Evolutionary conservation across 2,888 invertebrate genomes (phyloP), one percentile per base, ranked within the genome.

Genomic region (Drosophila phalerata): DNA sequence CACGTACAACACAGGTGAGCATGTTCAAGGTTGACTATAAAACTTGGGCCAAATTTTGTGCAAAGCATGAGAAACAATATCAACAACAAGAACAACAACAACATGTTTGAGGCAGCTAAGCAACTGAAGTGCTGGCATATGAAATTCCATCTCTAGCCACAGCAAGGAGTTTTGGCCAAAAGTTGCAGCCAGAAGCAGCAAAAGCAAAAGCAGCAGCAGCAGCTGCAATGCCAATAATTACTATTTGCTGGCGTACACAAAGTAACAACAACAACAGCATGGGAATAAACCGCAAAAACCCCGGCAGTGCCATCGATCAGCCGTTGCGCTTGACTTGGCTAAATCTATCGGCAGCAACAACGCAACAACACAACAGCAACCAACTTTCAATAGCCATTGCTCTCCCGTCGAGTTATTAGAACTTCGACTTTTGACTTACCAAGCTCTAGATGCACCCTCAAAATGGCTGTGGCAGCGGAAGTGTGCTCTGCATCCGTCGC

Each of bases 161-260:
- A 78, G 51, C 55, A 62, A 62, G 53, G n/a, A 60, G 53, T 45
- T 47, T n/a, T n/a, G 37, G 32, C 51, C 28, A 61, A 73, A 81
- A 79, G 69, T 78, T 74, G 40, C 53, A 58, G 43, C 30, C 51
- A 60, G 11, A 25, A 58, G 40, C 37, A 48, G 62, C n/a, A 47
- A 38, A 28, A 70, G 69, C 37, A 55, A 48, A 19, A 38, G 47
- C 38, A 68, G 73, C 37, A 55, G 51, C 22, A 38, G 47, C 38
- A 68, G 73, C 73, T 80, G 84, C 76, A 73, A 63, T 78, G 73
- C 66, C 79, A 82, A 88, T 89, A 89, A 88, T 85, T 89, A 88
- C 80, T 80, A 81, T 81, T 88, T 85, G 67, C 72, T 73, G 71
- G 49, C 40, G 60, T 53, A 67, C 68, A 75, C 72, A 79, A 42